These are phyloP conservation scores for Microctenopoma stevenorrisi DNA, from an alignment of 2,797 vertebrate genomes.

Conservation along the genomic window DNA sequence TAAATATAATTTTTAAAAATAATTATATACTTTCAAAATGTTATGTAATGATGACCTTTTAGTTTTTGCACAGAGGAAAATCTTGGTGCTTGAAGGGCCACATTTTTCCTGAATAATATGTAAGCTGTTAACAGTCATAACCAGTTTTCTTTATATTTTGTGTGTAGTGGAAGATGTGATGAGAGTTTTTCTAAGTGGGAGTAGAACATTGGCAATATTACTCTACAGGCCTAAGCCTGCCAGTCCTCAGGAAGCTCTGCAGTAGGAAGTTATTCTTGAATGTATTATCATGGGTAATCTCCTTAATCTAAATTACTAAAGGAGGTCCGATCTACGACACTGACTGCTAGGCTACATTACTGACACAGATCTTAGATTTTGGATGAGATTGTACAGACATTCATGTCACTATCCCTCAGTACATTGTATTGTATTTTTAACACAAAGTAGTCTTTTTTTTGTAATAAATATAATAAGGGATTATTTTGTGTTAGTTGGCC, in stretches of 20 bases:
- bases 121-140: conserved; percentile 3
- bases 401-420: conserved; percentile 16
- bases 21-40: not conserved
- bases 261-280: conserved; percentile 78
- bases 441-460: conserved; percentile 20
- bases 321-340: conserved; percentile 62
- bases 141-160: not conserved
- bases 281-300: conserved; percentile 82
- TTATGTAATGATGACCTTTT: conserved; percentile 31
- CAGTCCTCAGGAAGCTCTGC: conserved; percentile 59
- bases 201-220: conserved; percentile 51
- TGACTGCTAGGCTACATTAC: conserved; percentile 49
- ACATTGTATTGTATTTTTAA: conserved; percentile 31
- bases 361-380: conserved; percentile 46
- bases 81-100: conserved; percentile 1
- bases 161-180: conserved; percentile 21
- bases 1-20: too few relatives aligned
- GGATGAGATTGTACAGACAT: conserved; percentile 36
- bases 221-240: conserved; percentile 41
- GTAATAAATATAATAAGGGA: not conserved
- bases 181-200: conserved; percentile 17
- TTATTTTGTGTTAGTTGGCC: not conserved
- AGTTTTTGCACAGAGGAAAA: conserved; percentile 7
- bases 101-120: conserved; percentile 17
- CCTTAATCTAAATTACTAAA: conserved; percentile 79